Conservation (phyloP, 2,797 vertebrate species). For the Cirrhinus mrigala region DNA sequence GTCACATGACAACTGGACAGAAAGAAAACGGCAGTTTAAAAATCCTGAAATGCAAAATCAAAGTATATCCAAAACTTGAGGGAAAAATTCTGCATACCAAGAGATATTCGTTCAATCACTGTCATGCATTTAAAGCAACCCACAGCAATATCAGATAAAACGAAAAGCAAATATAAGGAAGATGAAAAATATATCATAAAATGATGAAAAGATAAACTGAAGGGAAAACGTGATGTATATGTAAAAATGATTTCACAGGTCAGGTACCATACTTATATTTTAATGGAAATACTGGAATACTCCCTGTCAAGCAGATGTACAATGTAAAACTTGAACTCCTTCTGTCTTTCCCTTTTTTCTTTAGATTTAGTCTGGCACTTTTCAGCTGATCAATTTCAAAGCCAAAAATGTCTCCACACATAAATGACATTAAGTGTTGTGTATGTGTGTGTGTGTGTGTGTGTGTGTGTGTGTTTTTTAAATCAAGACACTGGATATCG, state of each 20-base stretch:
- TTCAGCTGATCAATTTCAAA: too few relatives aligned
- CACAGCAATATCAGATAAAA: neutral
- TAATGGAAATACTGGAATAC: slow-evolving; percentile 32
- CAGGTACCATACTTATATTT: slow-evolving; percentile 1
- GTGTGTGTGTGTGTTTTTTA: too few relatives aligned
- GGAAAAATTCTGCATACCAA: neutral
- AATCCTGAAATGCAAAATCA: neutral
- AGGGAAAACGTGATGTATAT: neutral
- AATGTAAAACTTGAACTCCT: neutral
- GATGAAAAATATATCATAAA: neutral
- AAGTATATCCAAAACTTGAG: neutral
- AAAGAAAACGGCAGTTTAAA: neutral
- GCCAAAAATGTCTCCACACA: too few relatives aligned
- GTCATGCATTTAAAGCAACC: neutral
- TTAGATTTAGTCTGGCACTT: too few relatives aligned
- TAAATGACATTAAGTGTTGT: too few relatives aligned
- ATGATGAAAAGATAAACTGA: neutral
- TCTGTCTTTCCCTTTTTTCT: neutral
- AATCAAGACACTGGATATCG: too few relatives aligned
- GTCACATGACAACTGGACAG: slow-evolving; percentile 13
- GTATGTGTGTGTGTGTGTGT: too few relatives aligned
- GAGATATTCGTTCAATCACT: neutral
- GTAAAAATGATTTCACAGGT: slow-evolving; percentile 10
- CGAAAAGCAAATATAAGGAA: slow-evolving; percentile 16
- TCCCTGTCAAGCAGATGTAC: slow-evolving; percentile 21